Conservation (phyloP, 2,113 vertebrate species). For the Callithrix jacchus region DNA sequence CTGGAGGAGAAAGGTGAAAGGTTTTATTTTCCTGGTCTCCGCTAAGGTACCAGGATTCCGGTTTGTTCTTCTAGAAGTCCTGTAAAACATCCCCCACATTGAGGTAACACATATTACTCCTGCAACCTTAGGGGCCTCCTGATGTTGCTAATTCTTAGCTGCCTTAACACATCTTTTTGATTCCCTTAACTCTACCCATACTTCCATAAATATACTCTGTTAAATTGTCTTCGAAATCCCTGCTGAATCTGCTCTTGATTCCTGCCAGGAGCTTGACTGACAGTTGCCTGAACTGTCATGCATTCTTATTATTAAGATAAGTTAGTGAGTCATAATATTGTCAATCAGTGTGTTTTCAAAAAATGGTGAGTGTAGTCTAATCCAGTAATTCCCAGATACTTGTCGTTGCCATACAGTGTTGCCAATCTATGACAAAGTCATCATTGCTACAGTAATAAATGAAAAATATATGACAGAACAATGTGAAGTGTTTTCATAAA, state of each 20-base stretch:
- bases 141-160: neutral
- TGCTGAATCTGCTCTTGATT: neutral
- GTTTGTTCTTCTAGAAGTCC: neutral
- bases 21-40: neutral
- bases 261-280: neutral
- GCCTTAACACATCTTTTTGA: neutral
- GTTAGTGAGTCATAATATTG: neutral
- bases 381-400: neutral
- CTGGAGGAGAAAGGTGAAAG: neutral
- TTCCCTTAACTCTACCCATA: neutral
- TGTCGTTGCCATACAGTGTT: slow-evolving; percentile 14
- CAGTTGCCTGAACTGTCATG: neutral
- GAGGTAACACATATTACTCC: neutral
- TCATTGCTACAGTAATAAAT: neutral
- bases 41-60: neutral
- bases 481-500: neutral
- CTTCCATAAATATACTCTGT: neutral
- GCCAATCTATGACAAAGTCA: neutral
- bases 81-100: neutral
- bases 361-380: neutral
- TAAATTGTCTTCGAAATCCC: slow-evolving; percentile 31
- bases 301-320: slow-evolving; percentile 21
- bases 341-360: neutral
- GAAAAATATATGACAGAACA: neutral
- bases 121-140: neutral